phyloP scores from a whole-genome alignment of 2,888 invertebrate genomes.

The Deilephila elpenor region DNA sequence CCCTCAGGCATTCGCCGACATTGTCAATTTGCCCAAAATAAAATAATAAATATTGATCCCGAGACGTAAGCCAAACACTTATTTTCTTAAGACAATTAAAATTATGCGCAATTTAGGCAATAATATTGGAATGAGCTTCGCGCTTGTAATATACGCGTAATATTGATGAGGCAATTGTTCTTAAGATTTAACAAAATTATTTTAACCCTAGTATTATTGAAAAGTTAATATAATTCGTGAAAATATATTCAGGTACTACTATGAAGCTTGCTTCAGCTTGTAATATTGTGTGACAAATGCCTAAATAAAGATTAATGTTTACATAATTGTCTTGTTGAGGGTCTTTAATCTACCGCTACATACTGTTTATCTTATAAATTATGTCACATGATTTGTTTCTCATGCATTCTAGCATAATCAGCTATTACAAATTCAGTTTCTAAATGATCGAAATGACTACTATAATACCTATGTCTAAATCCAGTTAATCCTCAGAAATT shows the following conservation, averaged over 20 bases:
- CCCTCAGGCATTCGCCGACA: too few species aligned
- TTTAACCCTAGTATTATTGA: not conserved
- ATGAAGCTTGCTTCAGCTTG: not conserved
- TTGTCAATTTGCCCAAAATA: not conserved
- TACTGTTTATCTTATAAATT: conserved; percentile 35
- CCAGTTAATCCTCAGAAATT: conserved; percentile 22
- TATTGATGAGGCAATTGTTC: not conserved
- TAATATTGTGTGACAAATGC: conserved; percentile 1
- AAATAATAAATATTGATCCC: not conserved
- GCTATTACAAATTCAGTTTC: conserved; percentile 34
- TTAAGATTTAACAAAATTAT: not conserved
- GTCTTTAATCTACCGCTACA: not conserved
- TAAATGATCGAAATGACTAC: conserved; percentile 35
- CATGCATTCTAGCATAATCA: conserved; percentile 38
- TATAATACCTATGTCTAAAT: conserved; percentile 24
- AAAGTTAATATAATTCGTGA: not conserved
- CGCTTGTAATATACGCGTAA: not conserved
- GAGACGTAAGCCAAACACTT: not conserved
- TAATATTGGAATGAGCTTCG: not conserved
- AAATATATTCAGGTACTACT: conserved; percentile 12
- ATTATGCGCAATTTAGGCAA: not conserved
- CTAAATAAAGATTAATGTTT: not conserved
- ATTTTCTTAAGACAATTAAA: not conserved
- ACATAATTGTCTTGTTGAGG: not conserved
- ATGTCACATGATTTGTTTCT: conserved; percentile 26